Conservation (phyloP, 2,113 vertebrate species). For the Nyctereutes procyonoides region DNA sequence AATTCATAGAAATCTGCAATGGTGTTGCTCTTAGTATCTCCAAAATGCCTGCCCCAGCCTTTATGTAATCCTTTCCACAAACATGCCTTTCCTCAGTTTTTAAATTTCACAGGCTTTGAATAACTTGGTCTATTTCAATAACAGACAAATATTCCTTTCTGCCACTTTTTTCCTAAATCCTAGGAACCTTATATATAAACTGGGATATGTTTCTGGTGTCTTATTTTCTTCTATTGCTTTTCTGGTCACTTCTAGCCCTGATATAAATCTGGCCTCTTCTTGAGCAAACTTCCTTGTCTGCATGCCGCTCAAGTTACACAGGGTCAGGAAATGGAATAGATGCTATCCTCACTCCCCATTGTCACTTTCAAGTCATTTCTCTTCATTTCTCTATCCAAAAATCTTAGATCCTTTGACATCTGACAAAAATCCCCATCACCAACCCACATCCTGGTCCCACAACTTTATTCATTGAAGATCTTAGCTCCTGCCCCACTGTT, state of each 20-base stretch:
- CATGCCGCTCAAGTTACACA: not conserved
- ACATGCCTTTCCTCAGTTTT: not conserved
- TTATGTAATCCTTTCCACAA: not conserved
- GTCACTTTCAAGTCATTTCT: slow-evolving; percentile 21
- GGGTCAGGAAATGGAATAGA: not conserved
- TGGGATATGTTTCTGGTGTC: not conserved
- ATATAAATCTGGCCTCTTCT: not conserved
- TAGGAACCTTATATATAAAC: not conserved
- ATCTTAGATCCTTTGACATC: not conserved
- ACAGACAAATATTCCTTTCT: not conserved
- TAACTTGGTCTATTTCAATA: not conserved
- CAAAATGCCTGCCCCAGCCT: not conserved
- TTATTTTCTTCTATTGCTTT: slow-evolving; percentile 1
- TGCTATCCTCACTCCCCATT: not conserved
- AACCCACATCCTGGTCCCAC: not conserved
- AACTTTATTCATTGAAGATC: not conserved
- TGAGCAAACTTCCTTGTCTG: not conserved
- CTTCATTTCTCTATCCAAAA: not conserved
- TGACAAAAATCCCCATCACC: not conserved
- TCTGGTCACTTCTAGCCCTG: not conserved
- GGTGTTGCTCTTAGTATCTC: not conserved
- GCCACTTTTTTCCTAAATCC: not conserved
- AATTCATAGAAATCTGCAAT: slow-evolving; percentile 51
- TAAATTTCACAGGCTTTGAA: not conserved
- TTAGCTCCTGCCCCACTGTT: not conserved